A percentile compares a stretch with the other conserved stretches of the same genome.
Conservation (phyloP, 2,113 vertebrate genomes). For the Ictidomys tridecemlineatus region DNA sequence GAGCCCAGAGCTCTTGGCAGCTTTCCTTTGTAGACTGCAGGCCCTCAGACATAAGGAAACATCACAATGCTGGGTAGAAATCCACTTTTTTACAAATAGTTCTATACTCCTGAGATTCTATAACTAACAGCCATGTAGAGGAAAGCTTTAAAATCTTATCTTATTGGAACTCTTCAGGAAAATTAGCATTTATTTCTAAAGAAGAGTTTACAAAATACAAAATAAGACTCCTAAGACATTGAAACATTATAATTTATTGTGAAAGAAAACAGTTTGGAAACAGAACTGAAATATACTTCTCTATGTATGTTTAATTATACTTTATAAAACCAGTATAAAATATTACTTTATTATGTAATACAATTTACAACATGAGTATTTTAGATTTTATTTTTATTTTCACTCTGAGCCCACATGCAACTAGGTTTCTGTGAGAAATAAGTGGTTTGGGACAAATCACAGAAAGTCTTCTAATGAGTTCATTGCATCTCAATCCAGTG, state of each 20-base stretch:
- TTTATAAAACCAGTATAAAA: not conserved
- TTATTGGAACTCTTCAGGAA: not conserved
- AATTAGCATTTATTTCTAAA: slow-evolving; percentile 1
- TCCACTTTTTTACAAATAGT: not conserved
- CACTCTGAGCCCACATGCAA: not conserved
- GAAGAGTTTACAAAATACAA: not conserved
- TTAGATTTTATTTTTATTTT: slow-evolving; percentile 37
- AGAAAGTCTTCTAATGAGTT: not conserved
- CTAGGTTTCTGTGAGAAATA: not conserved
- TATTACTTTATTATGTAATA: not conserved
- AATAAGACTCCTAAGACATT: slow-evolving; percentile 18
- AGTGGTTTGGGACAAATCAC: not conserved
- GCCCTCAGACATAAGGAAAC: not conserved
- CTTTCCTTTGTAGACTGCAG: not conserved
- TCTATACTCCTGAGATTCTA: not conserved
- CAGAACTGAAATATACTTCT: not conserved
- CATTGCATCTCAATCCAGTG: not conserved
- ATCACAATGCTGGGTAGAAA: not conserved
- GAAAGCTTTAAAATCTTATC: not conserved
- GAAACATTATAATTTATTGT: not conserved
- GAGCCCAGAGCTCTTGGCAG: not conserved
- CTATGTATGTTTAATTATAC: not conserved
- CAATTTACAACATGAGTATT: not conserved
- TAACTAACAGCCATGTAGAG: not conserved
- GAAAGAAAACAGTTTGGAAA: slow-evolving; percentile 8